Conservation (phyloP, 30 jellyfish, hydroid and myxozoan species). For the Aurelia coerulea region DNA sequence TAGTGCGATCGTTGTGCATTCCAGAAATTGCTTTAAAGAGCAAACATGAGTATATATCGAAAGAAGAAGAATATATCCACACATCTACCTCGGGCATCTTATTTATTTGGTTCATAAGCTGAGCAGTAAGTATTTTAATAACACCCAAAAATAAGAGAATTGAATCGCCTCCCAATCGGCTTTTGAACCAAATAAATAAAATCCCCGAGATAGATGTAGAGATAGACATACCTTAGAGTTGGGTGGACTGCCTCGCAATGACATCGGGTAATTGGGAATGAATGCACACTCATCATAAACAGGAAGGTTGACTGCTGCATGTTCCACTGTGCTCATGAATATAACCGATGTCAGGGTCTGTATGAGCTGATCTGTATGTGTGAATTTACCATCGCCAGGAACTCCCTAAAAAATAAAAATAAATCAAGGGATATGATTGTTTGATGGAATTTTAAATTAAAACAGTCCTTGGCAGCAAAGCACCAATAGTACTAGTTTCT, state of each 20-base stretch:
- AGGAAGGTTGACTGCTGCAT: conserved; percentile 97
- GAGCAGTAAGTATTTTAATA: no score
- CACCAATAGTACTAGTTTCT: not conserved
- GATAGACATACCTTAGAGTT: conserved; percentile 70
- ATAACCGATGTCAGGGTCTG: conserved; percentile 80
- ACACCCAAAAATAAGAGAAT: no score
- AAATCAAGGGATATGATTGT: not conserved
- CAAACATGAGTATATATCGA: no score
- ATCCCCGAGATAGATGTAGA: no score
- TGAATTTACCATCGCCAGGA: conserved; percentile 93
- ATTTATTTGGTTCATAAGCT: no score
- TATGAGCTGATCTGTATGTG: conserved; percentile 52
- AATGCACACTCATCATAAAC: conserved; percentile 95
- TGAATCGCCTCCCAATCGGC: no score
- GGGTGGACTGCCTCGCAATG: conserved; percentile 96
- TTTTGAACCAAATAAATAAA: no score
- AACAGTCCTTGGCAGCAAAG: not conserved
- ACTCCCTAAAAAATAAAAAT: conserved; percentile 67
- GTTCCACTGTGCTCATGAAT: conserved; percentile 89
- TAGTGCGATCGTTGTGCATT: no score
- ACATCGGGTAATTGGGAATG: conserved; percentile 93
- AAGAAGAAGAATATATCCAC: no score
- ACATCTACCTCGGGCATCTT: no score
- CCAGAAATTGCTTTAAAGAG: no score
- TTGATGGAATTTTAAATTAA: conserved; percentile 1